A percentile compares a stretch with the other conserved stretches of the same genome.
Evolutionary conservation across 2,888 invertebrate species (phyloP).

Genomic region (Anarsia innoxiella): DNA sequence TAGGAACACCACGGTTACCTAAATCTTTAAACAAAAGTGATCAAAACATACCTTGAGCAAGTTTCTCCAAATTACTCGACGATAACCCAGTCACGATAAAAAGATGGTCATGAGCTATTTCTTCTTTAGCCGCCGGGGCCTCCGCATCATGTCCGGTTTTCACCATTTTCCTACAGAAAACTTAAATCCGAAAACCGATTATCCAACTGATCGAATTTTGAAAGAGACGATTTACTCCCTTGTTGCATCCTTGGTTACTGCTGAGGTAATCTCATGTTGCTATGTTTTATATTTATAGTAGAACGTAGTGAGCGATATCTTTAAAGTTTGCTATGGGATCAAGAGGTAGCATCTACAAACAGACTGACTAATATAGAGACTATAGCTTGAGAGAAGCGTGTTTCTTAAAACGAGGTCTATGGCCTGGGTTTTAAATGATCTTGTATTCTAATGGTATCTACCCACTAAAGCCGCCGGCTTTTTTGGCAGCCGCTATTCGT

Average conservation of each 20-base stretch:
- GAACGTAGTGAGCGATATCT: slow-evolving; percentile 25
- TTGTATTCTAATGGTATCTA: too few relatives aligned
- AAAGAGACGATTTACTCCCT: too few relatives aligned
- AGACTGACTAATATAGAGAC: slow-evolving; percentile 16
- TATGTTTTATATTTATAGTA: slow-evolving; percentile 14
- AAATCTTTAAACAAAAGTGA: too few relatives aligned
- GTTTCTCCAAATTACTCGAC: slow-evolving; percentile 53
- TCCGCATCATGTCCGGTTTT: slow-evolving; percentile 42
- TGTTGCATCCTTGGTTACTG: too few relatives aligned
- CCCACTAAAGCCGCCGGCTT: too few relatives aligned
- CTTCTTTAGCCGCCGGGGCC: slow-evolving; percentile 34
- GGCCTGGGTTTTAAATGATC: too few relatives aligned
- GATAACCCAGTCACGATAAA: slow-evolving; percentile 62
- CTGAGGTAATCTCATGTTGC: slow-evolving; percentile 15
- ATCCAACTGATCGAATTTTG: slow-evolving; percentile 9
- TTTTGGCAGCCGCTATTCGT: too few relatives aligned
- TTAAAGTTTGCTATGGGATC: slow-evolving; percentile 37
- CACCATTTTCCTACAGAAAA: slow-evolving; percentile 9
- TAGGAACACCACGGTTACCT: too few relatives aligned
- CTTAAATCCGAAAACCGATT: slow-evolving; percentile 14
- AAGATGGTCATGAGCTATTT: slow-evolving; percentile 58
- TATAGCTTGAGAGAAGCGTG: too few relatives aligned
- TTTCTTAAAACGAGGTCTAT: too few relatives aligned
- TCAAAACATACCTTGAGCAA: slow-evolving; percentile 47
- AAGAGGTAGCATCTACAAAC: slow-evolving; percentile 27